Base-by-base conservation (phyloP, 2,888 invertebrate species). In the Clanis bilineata region DNA sequence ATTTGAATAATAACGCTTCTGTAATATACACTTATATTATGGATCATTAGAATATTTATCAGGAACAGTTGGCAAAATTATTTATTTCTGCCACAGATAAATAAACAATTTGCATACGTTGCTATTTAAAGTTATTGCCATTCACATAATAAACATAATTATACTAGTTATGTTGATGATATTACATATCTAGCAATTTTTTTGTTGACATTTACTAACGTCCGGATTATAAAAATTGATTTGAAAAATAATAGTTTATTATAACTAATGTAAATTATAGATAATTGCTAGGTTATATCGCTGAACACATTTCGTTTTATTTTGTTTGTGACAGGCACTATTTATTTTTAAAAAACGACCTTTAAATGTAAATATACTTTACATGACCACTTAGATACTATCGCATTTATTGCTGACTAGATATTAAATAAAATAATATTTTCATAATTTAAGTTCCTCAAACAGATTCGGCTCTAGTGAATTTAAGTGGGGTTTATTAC, bases 101-200 rank as follows among this genome's bases (percentile, higher is more conserved):
- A 51, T 18, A 51, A 51, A 51, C 18, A 51, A 51, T 51, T 51
- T 51, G 18, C 51, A 51, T 51, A 51, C 1, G 25, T 45, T 32
- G 32, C 4, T 32, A 32, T 51, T 51, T 51, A 32, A 44, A 12
- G 23, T 44, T 15, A 28, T 32, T 51, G 9, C 32, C 32, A 12
- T 32, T 15, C 15, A 15, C 3, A 51, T 23, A 45, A 23, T 51
- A 51, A 51, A 32, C 18, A 7, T 51, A 1, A 32, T 51, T 18
- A 32, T 32, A 51, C 32, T 32, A 21, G 28, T 51, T 32, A 32
- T 51, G 51, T 51, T 51, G 51, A 51, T 51, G 32, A 32, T 51
- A 51, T 51, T 51, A 51, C 18, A 32, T 51, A 9, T 5, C 7
- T 47, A 2, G 15, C 2, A 18, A 32, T 51, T 32, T 51, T 51